Evolutionary conservation across 2,888 invertebrate species (phyloP), one percentile per base, ranked within the genome.

Genomic region (Arrhopalites spinosus): DNA sequence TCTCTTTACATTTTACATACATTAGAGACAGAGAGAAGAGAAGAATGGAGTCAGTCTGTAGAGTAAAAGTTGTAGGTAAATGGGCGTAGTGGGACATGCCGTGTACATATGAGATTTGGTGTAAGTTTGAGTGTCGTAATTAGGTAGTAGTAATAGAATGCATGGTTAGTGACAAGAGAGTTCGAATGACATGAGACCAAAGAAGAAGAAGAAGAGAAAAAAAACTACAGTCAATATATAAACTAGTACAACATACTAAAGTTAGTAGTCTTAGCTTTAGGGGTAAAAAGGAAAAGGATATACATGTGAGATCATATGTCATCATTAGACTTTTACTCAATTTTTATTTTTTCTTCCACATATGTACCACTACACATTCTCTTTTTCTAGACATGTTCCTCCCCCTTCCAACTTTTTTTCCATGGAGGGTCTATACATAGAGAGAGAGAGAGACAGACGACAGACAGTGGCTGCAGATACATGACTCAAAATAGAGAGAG

Each of bases 91-190:
- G 36, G 36, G 36, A 36, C 36, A 59, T 8, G 59, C 25, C 15
- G 15, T 30, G 43, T 66, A 66, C 66, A 66, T 66, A 66, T 23
- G 25, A 36, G 66, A 29, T 13, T 15, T 61, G 72, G 63, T 72
- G 63, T 79, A 64, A 75, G 80, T 79, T 78, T 75, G 73, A 80
- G 78, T 75, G 72, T 78, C 80, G 81, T 82, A 82, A 82, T 82
- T 82, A 81, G 82, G 81, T 78, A 77, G 76, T 78, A 77, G 77
- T 78, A 78, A 76, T 59, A 23, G 59, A 79, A 80, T 80, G 78
- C 79, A 77, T 81, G 76, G 81, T 67, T 78, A 77, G 77, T 80
- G 79, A 82, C 81, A 82, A 74, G 73, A 68, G 63, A 76, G 77
- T 77, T 82, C 81, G 70, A 78, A 78, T 82, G 77, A 79, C 82